Evolutionary conservation across 2,888 invertebrate genomes (phyloP).

Genomic region (Buathra laborator): DNA sequence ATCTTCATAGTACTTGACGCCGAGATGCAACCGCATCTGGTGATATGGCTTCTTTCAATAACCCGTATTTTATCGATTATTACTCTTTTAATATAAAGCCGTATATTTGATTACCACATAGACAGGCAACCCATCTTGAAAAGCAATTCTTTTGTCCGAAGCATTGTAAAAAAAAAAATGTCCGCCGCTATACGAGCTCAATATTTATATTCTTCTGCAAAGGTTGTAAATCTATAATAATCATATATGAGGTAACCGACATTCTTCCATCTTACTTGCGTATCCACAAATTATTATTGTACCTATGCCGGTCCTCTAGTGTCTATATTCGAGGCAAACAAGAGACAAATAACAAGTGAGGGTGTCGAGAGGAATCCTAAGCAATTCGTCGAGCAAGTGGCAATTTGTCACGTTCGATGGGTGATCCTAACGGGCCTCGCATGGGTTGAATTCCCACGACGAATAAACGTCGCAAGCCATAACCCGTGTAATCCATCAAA

Average conservation of each 20-base stretch:
- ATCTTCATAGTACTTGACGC: no score
- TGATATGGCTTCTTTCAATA: no score
- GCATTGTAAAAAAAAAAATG: not conserved
- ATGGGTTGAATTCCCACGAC: slow-evolving; percentile 1
- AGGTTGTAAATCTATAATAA: not conserved
- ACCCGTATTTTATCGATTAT: no score
- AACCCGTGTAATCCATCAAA: slow-evolving; percentile 33
- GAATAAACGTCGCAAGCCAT: not conserved
- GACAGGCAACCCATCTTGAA: not conserved
- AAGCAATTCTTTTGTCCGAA: not conserved
- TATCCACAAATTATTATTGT: slow-evolving; percentile 1
- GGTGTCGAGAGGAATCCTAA: not conserved
- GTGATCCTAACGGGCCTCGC: not conserved
- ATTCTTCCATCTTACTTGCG: not conserved
- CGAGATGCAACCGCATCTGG: no score
- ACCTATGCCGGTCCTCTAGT: not conserved
- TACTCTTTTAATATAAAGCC: no score
- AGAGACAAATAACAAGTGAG: not conserved
- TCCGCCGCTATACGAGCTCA: not conserved
- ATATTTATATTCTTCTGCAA: not conserved
- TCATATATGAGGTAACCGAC: not conserved
- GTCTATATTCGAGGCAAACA: not conserved
- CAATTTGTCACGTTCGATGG: slow-evolving; percentile 4
- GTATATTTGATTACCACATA: no score
- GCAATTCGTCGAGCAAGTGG: slow-evolving; percentile 1